Conservation (phyloP, 2,888 invertebrate genomes). For the Andrena minutula region DNA sequence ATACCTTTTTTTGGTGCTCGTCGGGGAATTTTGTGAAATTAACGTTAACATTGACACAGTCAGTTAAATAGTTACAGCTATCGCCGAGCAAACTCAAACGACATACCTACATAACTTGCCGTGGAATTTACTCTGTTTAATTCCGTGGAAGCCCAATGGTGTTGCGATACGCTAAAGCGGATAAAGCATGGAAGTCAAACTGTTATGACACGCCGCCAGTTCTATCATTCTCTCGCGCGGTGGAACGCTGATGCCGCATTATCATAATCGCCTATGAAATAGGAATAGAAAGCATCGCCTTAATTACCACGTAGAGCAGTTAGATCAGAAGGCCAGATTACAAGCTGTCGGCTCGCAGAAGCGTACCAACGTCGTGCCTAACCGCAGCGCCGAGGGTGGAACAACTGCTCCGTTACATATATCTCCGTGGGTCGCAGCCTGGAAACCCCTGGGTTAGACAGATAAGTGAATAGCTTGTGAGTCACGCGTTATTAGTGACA, state of each 20-base stretch:
- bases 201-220: neutral
- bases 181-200: neutral
- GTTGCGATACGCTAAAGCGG: neutral
- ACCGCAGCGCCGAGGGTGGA: conserved; percentile 53
- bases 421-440: conserved; percentile 63
- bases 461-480: conserved; percentile 72
- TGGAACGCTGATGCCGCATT: neutral
- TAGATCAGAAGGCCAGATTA: conserved; percentile 43
- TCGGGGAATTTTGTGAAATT: too few species aligned
- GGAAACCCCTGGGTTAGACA: conserved; percentile 69
- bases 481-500: conserved; percentile 67
- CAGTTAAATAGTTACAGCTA: too few species aligned
- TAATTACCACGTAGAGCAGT: conserved; percentile 27
- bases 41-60: too few species aligned
- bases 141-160: too few species aligned
- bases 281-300: conserved; percentile 16
- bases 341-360: conserved; percentile 56
- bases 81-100: too few species aligned
- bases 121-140: too few species aligned
- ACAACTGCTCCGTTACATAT: conserved; percentile 56
- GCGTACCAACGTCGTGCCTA: conserved; percentile 51
- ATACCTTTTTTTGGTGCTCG: too few species aligned
- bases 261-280: conserved; percentile 6
- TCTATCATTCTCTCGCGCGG: neutral
- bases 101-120: too few species aligned